phyloP scores from a whole-genome alignment of 2,888 invertebrate species.

The Drosophila atripex region DNA sequence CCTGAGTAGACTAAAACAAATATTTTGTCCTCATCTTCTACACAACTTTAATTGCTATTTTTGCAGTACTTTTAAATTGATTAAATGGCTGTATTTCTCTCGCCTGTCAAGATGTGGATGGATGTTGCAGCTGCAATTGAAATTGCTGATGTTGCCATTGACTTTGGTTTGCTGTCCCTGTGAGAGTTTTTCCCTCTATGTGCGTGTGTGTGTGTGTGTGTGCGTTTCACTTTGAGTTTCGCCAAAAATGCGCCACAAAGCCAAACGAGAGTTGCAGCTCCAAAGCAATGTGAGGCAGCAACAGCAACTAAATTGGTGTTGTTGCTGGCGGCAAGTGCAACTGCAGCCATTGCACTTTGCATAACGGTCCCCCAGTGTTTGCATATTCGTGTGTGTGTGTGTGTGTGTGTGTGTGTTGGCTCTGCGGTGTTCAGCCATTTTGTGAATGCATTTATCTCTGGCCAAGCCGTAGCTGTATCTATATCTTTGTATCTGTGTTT shows the following conservation, averaged over 20 bases:
- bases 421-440: constrained; percentile 77
- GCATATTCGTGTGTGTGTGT: constrained; percentile 16
- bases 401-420: constrained; percentile 48
- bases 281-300: constrained; percentile 59
- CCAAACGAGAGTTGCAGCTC: constrained; percentile 68
- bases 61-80: constrained; percentile 27
- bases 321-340: constrained; percentile 18
- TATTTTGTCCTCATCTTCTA: not conserved
- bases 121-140: constrained; percentile 34
- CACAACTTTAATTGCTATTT: constrained; percentile 4
- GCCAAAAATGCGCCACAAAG: constrained; percentile 80
- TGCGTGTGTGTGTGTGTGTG: constrained; percentile 16
- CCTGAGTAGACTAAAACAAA: too few species aligned
- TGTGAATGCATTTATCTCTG: constrained; percentile 64
- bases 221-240: constrained; percentile 74
- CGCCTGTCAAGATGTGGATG: constrained; percentile 6
- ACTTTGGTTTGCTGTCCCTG: constrained; percentile 33
- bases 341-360: constrained; percentile 79
- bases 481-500: constrained; percentile 65
- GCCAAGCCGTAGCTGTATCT: constrained; percentile 25
- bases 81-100: constrained; percentile 24
- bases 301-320: constrained; percentile 32
- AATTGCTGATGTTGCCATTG: constrained; percentile 29
- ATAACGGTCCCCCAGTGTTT: constrained; percentile 56
- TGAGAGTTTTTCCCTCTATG: not conserved